These are phyloP conservation scores for Heliconius himera DNA, from an alignment of 1,140 invertebrate genomes.

Conservation along the genomic window DNA sequence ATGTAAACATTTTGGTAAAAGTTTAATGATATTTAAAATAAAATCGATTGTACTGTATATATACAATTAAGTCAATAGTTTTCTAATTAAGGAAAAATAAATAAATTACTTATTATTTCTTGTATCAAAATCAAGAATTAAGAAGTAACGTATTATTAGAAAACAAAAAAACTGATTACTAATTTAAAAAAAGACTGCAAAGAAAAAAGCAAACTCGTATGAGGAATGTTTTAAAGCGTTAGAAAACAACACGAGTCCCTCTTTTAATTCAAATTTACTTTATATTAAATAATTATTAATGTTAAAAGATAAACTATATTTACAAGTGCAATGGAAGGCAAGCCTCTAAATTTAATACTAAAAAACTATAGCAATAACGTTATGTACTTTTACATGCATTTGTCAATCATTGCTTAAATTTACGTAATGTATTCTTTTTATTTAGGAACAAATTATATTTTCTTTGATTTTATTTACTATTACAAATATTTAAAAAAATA, in stretches of 20 bases:
- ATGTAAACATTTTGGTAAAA: not conserved
- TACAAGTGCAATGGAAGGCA: slow-evolving; percentile 31
- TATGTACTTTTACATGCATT: slow-evolving; percentile 2
- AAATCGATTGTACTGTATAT: not conserved
- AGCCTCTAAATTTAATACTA: slow-evolving; percentile 32
- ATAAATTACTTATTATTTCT: slow-evolving; percentile 39
- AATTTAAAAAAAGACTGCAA: slow-evolving; percentile 1
- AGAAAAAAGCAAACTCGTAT: not conserved
- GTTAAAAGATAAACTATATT: slow-evolving; percentile 21
- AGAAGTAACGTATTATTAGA: slow-evolving; percentile 26
- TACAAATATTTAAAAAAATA: too few relatives aligned
- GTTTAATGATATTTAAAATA: not conserved
- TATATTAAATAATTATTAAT: slow-evolving; percentile 10
- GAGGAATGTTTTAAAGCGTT: slow-evolving; percentile 11
- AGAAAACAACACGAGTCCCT: slow-evolving; percentile 16
- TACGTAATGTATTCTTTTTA: not conserved
- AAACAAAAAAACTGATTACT: not conserved
- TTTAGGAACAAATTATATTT: slow-evolving; percentile 5
- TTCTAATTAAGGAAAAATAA: not conserved
- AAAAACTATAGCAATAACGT: slow-evolving; percentile 1
- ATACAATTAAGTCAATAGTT: not conserved
- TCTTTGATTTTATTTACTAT: too few relatives aligned
- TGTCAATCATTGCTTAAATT: not conserved
- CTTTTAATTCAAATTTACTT: not conserved
- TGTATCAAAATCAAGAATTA: slow-evolving; percentile 33